phyloP scores from a whole-genome alignment of 2,797 vertebrate species.

The Hemibagrus guttatus region DNA sequence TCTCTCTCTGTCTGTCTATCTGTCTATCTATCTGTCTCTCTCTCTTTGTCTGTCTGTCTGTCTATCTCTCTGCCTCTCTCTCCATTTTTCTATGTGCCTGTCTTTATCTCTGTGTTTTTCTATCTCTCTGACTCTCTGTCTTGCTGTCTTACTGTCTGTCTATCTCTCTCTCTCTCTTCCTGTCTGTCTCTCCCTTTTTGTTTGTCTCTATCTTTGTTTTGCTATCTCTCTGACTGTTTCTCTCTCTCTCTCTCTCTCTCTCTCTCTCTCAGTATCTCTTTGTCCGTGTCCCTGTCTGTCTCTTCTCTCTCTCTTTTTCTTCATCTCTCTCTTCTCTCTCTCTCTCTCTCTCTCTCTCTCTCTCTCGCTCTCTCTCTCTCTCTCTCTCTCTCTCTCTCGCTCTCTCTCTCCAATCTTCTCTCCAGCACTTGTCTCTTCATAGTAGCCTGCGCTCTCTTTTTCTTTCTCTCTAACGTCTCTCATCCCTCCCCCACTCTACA shows the following conservation, averaged over 20 bases:
- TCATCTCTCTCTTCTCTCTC: too few species aligned
- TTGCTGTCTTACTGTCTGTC: too few species aligned
- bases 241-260: too few species aligned
- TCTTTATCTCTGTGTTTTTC: too few species aligned
- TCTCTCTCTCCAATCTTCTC: not conserved
- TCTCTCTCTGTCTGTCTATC: too few species aligned
- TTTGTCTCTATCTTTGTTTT: too few species aligned
- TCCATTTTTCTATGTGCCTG: not conserved
- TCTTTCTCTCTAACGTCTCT: not conserved
- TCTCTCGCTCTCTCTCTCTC: not conserved
- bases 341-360: not conserved
- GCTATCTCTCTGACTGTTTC: too few species aligned
- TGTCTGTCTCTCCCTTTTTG: not conserved
- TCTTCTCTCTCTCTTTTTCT: too few species aligned
- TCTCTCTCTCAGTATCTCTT: too few species aligned
- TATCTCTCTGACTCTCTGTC: not conserved
- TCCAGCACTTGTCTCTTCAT: conserved; percentile 1
- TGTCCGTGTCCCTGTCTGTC: too few species aligned
- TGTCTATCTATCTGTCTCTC: too few species aligned
- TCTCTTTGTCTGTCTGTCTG: not conserved
- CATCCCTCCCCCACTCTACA: conserved; percentile 57
- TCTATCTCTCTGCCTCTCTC: conserved; percentile 1
- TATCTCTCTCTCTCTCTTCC: not conserved
- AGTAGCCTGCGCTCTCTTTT: not conserved
- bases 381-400: not conserved